Percentiles rank a stretch among this genome's conserved stretches.
Evolutionary conservation across 2,113 vertebrate species (phyloP).

Genomic region (Catharus fuscescens): DNA sequence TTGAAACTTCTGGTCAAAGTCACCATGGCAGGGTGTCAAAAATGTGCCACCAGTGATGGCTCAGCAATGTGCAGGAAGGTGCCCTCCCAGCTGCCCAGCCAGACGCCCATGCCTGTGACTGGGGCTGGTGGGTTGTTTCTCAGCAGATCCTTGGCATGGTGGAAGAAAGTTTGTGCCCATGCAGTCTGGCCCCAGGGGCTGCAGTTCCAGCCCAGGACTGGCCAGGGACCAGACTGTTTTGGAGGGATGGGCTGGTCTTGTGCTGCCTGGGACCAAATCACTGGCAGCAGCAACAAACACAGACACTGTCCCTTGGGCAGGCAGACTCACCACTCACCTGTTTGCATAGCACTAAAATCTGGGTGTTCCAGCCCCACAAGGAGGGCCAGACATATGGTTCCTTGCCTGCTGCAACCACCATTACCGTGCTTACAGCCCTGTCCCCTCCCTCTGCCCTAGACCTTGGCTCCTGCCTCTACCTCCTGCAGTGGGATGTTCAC

Average conservation of each 20-base stretch:
- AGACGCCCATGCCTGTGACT: background rate
- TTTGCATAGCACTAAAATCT: background rate
- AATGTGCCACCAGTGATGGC: background rate
- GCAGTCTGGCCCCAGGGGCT: background rate
- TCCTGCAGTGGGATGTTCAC: conserved; percentile 85
- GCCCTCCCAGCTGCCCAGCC: background rate
- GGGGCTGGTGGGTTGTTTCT: background rate
- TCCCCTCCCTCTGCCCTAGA: background rate
- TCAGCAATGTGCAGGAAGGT: background rate
- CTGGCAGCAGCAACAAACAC: background rate
- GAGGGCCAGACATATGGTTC: too few relatives aligned
- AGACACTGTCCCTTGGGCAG: background rate
- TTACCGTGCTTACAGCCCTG: rapidly evolving
- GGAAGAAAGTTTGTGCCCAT: background rate
- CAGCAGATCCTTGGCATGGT: background rate
- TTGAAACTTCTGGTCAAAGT: background rate
- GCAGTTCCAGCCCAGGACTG: background rate
- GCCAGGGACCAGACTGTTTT: background rate
- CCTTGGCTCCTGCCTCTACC: conserved; percentile 61
- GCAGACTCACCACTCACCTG: background rate
- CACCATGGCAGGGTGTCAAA: background rate
- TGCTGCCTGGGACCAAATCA: background rate
- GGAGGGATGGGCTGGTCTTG: rapidly evolving
- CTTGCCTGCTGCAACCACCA: background rate
- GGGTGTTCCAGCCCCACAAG: background rate